These are phyloP conservation scores for Nebria brevicollis DNA, from an alignment of 2,888 invertebrate genomes.

Conservation along the genomic window DNA sequence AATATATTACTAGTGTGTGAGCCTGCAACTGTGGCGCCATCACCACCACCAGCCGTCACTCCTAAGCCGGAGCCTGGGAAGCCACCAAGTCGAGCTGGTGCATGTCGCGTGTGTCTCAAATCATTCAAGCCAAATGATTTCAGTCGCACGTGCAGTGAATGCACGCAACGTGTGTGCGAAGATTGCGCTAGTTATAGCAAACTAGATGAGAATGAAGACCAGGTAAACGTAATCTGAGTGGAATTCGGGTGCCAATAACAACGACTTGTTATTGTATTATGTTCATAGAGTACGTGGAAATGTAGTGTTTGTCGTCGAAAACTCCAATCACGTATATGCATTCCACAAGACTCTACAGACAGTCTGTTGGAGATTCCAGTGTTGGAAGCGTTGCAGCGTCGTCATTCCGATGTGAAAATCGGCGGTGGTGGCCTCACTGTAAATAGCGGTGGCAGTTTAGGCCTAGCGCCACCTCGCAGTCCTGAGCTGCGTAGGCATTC, in stretches of 20 bases:
- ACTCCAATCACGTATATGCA: slow-evolving; percentile 79
- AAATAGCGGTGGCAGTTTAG: slow-evolving; percentile 67
- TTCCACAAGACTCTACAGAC: slow-evolving; percentile 86
- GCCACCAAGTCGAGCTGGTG: slow-evolving; percentile 80
- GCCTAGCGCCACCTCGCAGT: slow-evolving; percentile 84
- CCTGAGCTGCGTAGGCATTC: slow-evolving; percentile 85
- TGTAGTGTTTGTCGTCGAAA: slow-evolving; percentile 88
- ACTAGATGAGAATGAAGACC: slow-evolving; percentile 83
- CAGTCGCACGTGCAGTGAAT: slow-evolving; percentile 88
- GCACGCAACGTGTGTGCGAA: slow-evolving; percentile 90
- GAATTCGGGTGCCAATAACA: too few species aligned
- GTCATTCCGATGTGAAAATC: slow-evolving; percentile 82
- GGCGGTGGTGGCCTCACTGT: slow-evolving; percentile 66
- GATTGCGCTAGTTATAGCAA: slow-evolving; percentile 94
- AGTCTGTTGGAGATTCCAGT: slow-evolving; percentile 83
- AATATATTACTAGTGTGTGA: slow-evolving; percentile 55
- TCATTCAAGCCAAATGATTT: slow-evolving; percentile 90
- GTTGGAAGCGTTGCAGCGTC: slow-evolving; percentile 79
- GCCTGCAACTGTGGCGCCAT: slow-evolving; percentile 59
- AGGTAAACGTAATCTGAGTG: slow-evolving; percentile 66
- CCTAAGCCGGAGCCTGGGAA: slow-evolving; percentile 72
- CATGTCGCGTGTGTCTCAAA: slow-evolving; percentile 86
- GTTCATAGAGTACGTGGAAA: slow-evolving; percentile 78
- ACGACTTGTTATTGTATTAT: background rate
- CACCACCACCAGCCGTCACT: slow-evolving; percentile 61